These are phyloP conservation scores for Cataglyphis hispanica DNA, from an alignment of 1,140 invertebrate genomes.

Conservation along the genomic window DNA sequence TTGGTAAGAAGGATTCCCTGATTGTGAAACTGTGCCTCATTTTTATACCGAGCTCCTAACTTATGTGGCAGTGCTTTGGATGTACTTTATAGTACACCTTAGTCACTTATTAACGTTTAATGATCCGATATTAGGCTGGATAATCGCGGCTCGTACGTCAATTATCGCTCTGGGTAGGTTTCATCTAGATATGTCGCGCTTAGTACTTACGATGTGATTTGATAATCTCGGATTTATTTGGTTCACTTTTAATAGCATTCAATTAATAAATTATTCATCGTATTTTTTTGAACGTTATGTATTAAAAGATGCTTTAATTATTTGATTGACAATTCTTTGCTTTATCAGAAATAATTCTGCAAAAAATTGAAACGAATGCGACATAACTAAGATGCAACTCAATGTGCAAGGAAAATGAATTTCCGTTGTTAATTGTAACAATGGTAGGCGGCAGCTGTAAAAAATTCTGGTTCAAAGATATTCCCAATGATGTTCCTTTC, in stretches of 20 bases:
- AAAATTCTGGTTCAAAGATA: conserved; percentile 75
- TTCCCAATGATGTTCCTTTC: conserved; percentile 83
- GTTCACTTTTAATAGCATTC: background rate
- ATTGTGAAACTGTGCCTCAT: conserved; percentile 87
- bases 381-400: conserved; percentile 74
- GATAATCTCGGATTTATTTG: conserved; percentile 3
- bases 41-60: conserved; percentile 84
- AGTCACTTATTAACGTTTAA: conserved; percentile 73
- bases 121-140: conserved; percentile 76
- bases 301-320: conserved; percentile 14
- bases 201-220: conserved; percentile 39
- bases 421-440: conserved; percentile 72
- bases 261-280: background rate
- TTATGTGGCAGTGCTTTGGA: conserved; percentile 80
- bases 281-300: conserved; percentile 28
- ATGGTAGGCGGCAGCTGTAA: conserved; percentile 79
- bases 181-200: conserved; percentile 75
- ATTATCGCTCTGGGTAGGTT: conserved; percentile 75
- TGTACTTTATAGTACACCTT: conserved; percentile 67
- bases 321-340: background rate
- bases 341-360: background rate
- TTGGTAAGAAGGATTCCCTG: conserved; percentile 81
- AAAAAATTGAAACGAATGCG: conserved; percentile 52
- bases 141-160: conserved; percentile 77
- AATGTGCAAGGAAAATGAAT: conserved; percentile 69